Conservation (phyloP, 2,113 vertebrate genomes). For the Actenoides hombroni region DNA sequence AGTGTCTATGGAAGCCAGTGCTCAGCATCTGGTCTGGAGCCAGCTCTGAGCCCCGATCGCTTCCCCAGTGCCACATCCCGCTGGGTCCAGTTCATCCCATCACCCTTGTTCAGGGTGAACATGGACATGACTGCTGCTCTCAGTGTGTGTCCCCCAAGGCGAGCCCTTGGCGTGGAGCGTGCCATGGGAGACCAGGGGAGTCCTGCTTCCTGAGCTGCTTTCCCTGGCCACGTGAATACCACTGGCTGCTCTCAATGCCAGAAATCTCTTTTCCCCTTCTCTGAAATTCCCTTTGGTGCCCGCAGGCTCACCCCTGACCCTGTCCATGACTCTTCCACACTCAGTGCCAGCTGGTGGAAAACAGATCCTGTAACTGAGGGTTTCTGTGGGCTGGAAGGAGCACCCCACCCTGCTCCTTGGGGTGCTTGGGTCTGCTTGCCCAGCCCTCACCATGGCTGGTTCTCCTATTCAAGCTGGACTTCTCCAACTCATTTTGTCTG, state of each 20-base stretch:
- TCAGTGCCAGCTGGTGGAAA: neutral
- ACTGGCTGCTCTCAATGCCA: neutral
- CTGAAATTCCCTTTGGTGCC: neutral
- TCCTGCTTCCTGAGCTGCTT: neutral
- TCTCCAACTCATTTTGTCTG: neutral
- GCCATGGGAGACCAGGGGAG: neutral
- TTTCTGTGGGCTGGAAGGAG: neutral
- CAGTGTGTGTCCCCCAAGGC: fast-evolving
- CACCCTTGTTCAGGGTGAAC: neutral
- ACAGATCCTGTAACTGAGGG: neutral
- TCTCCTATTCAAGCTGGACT: neutral
- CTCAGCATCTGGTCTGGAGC: neutral
- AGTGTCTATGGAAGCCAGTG: fast-evolving
- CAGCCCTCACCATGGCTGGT: neutral
- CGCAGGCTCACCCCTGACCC: neutral
- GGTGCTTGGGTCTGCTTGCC: neutral
- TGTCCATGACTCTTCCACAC: neutral
- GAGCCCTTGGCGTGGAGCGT: fast-evolving
- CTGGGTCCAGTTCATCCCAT: neutral
- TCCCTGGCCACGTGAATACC: neutral
- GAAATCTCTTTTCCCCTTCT: neutral
- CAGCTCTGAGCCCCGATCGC: neutral
- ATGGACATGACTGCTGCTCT: neutral
- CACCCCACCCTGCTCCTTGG: neutral
- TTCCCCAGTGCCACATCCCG: neutral